phyloP scores from a whole-genome alignment of 2,113 vertebrate species.

The Burhinus oedicnemus region DNA sequence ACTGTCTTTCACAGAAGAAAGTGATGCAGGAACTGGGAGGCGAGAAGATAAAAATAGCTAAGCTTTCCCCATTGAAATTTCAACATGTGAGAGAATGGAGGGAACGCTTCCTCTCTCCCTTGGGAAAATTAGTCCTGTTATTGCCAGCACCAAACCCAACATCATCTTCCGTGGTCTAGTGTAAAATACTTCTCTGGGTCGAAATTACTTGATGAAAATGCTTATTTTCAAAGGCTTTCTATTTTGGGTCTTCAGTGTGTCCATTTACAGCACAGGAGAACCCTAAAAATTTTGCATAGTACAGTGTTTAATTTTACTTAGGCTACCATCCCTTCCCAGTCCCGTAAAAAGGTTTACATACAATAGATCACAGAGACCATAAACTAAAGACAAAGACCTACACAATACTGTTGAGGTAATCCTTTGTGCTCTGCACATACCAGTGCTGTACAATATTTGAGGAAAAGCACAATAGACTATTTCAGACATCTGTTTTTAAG shows the following conservation, averaged over 20 bases:
- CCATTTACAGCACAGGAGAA: constrained; percentile 33
- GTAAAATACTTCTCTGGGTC: background rate
- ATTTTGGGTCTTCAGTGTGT: background rate
- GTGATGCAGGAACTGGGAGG: background rate
- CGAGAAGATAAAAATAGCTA: constrained; percentile 15
- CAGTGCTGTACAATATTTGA: constrained; percentile 36
- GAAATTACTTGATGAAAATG: constrained; percentile 33
- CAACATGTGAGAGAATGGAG: constrained; percentile 15
- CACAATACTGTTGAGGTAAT: constrained; percentile 66
- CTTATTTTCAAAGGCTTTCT: constrained; percentile 34
- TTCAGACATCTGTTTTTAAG: constrained; percentile 78
- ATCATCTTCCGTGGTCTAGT: background rate
- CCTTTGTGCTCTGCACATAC: constrained; percentile 58
- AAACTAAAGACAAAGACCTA: constrained; percentile 66
- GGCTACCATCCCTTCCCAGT: constrained; percentile 64
- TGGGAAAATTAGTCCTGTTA: background rate
- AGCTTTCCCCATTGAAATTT: constrained; percentile 1
- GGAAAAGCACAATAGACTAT: constrained; percentile 70
- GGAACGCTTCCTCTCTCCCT: background rate
- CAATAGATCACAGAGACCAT: constrained; percentile 72
- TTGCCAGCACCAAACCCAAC: background rate
- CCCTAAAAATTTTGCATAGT: constrained; percentile 39
- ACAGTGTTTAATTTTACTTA: constrained; percentile 58
- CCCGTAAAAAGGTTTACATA: constrained; percentile 69
- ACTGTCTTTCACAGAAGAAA: constrained; percentile 39